phyloP scores from a whole-genome alignment of 1,140 invertebrate species.

The Theocolax elegans region DNA sequence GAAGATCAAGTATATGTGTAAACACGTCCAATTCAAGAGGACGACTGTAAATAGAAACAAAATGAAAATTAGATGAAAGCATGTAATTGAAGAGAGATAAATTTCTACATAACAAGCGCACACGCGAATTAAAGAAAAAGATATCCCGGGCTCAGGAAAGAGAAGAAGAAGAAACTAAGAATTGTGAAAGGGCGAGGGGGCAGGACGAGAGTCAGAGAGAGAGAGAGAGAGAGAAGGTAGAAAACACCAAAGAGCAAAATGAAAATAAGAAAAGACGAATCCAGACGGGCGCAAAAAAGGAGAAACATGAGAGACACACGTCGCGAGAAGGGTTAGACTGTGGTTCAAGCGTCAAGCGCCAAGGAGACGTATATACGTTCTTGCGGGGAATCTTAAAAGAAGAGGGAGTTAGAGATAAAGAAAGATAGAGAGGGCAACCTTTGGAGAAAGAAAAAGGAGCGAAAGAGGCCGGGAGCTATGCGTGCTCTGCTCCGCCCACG shows the following conservation, averaged over 20 bases:
- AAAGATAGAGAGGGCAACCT: background rate
- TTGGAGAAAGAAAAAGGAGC: background rate
- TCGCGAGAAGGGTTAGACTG: conserved; percentile 18
- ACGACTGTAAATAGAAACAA: background rate
- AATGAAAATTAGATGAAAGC: conserved; percentile 16
- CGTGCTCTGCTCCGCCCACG: conserved; percentile 67
- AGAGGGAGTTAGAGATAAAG: too few relatives aligned
- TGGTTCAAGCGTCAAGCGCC: conserved; percentile 4
- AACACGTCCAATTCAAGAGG: too few relatives aligned
- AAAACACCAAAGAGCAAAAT: conserved; percentile 37
- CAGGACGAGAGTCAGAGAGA: conserved; percentile 49
- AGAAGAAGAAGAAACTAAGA: background rate
- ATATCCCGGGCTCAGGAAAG: background rate
- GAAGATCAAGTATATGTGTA: too few relatives aligned
- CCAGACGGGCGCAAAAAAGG: conserved; percentile 25
- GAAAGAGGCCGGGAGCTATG: conserved; percentile 66
- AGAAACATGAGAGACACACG: conserved; percentile 21
- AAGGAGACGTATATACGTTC: conserved; percentile 12
- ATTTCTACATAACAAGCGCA: conserved; percentile 13
- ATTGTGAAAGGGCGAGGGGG: conserved; percentile 48
- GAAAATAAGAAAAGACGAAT: conserved; percentile 45
- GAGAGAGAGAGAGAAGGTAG: conserved; percentile 34
- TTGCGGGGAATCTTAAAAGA: background rate
- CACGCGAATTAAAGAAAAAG: conserved; percentile 15
- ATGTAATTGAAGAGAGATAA: conserved; percentile 9